phyloP scores from a whole-genome alignment of 2,113 vertebrate species.

The Planiliza haematocheilus region DNA sequence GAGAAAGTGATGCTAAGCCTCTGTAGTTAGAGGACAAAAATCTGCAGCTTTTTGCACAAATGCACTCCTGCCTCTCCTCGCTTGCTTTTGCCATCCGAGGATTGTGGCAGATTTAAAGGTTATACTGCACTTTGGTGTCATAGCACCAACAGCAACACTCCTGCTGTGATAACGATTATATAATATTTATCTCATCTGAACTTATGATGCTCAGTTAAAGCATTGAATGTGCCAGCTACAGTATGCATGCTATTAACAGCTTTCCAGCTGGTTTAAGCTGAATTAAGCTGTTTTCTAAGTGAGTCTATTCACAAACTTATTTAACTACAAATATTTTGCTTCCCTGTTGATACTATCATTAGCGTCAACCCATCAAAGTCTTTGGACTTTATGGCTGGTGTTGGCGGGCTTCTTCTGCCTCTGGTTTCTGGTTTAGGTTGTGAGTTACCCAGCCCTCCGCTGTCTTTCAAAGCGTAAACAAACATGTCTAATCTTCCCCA shows the following conservation, averaged over 20 bases:
- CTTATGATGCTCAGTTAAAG: slow-evolving; percentile 9
- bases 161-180: not conserved
- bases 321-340: slow-evolving; percentile 53
- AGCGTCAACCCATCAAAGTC: slow-evolving; percentile 45
- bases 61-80: slow-evolving; percentile 15
- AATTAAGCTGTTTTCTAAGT: slow-evolving; percentile 15
- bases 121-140: not conserved
- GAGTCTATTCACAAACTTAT: slow-evolving; percentile 29
- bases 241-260: not conserved
- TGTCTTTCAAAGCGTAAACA: slow-evolving; percentile 61
- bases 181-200: not conserved
- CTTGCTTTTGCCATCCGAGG: slow-evolving; percentile 1
- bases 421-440: slow-evolving; percentile 35
- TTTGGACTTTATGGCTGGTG: slow-evolving; percentile 27
- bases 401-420: slow-evolving; percentile 26
- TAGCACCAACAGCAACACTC: not conserved
- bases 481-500: slow-evolving; percentile 71
- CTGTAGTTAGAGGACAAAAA: slow-evolving; percentile 48
- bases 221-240: not conserved
- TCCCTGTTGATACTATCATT: slow-evolving; percentile 55
- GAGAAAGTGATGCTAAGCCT: slow-evolving; percentile 54
- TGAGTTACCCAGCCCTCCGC: slow-evolving; percentile 45
- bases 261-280: not conserved
- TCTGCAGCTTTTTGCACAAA: slow-evolving; percentile 57
- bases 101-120: slow-evolving; percentile 31